Evolutionary conservation across 2,797 vertebrate species (phyloP).

Genomic region (Momotus momota): DNA sequence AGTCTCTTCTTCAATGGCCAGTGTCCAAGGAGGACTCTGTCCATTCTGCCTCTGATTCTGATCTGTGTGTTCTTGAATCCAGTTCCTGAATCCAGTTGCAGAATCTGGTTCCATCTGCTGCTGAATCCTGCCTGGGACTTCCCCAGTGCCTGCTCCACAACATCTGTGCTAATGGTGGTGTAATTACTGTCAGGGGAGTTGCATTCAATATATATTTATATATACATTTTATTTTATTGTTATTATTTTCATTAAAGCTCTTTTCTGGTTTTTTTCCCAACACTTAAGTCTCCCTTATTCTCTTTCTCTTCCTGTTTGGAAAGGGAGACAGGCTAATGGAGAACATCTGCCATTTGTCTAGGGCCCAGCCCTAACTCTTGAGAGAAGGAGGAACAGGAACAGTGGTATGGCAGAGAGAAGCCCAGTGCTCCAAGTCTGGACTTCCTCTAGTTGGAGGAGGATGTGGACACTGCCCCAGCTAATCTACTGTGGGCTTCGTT

Average conservation of each 20-base stretch:
- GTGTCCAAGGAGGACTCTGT: too few relatives aligned
- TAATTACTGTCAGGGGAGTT: too few relatives aligned
- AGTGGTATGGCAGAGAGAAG: too few relatives aligned
- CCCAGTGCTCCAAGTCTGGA: not conserved
- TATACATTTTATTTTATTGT: not conserved
- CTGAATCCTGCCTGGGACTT: too few relatives aligned
- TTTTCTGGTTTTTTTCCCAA: not conserved
- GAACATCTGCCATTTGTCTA: not conserved
- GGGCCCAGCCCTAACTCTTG: not conserved
- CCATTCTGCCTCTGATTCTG: too few relatives aligned
- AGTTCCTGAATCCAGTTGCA: too few relatives aligned
- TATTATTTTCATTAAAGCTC: not conserved
- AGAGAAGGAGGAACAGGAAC: not conserved
- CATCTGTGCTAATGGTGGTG: too few relatives aligned
- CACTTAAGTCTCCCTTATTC: not conserved
- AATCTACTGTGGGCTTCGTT: not conserved
- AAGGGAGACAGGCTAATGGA: not conserved
- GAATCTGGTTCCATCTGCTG: too few relatives aligned
- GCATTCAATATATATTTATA: too few relatives aligned
- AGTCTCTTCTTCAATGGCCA: not conserved
- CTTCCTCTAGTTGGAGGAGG: rapidly evolving
- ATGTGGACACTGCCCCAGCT: not conserved
- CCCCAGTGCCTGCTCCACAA: too few relatives aligned
- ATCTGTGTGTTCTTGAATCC: too few relatives aligned
- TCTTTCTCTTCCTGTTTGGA: not conserved